Percentiles rank a stretch among this genome's conserved stretches.
These are phyloP conservation scores for Dissostichus mawsoni DNA, from an alignment of 2,113 vertebrate genomes.

Conservation along the genomic window DNA sequence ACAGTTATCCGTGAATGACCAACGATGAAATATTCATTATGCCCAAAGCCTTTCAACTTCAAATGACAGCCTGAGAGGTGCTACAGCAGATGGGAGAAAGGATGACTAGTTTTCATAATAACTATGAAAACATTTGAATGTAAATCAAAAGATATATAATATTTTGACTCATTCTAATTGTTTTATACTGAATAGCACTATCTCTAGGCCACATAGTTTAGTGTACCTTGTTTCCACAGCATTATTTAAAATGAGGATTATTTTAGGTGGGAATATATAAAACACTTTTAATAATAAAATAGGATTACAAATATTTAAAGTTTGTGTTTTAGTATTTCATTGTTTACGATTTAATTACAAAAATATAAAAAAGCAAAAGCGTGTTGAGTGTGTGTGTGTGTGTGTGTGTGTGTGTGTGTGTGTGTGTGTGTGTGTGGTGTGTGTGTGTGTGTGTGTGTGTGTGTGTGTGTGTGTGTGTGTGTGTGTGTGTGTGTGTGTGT, in stretches of 20 bases:
- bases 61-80: conserved; percentile 19
- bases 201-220: background rate
- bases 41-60: conserved; percentile 14
- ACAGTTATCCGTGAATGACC: background rate
- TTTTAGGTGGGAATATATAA: background rate
- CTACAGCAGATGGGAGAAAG: conserved; percentile 9
- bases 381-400: conserved; percentile 1
- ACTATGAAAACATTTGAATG: background rate
- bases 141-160: background rate
- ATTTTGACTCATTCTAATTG: background rate
- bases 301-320: background rate
- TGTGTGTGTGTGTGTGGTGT: conserved; percentile 19
- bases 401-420: conserved; percentile 19
- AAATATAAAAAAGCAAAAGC: conserved; percentile 9
- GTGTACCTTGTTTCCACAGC: background rate
- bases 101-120: conserved; percentile 11
- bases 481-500: conserved; percentile 19
- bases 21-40: conserved; percentile 13
- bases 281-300: background rate
- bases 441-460: conserved; percentile 20
- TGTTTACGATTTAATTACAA: background rate
- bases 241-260: background rate
- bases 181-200: background rate
- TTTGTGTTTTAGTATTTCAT: background rate
- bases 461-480: conserved; percentile 20